Evolutionary conservation across 2,113 vertebrate species (phyloP), one percentile per base, ranked within the genome.

Genomic region (Nestor notabilis): DNA sequence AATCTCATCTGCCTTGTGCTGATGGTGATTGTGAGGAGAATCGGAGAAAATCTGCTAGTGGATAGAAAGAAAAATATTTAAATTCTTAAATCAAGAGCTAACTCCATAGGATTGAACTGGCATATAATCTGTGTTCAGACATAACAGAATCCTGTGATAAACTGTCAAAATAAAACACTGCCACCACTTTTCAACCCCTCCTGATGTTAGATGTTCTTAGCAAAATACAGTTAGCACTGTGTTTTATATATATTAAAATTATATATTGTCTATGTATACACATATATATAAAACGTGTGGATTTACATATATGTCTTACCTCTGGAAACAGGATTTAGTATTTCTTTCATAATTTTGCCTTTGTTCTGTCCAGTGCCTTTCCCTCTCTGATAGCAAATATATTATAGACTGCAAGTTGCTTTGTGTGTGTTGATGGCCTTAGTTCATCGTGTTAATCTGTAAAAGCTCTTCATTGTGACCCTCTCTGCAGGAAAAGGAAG

Each of bases 371-470:
- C 46, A 20, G 14, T 50, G 37, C 27, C 39, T 84, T 90, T 64
- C 28, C 33, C 14, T 37, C 33, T 89, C 83, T 61, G 50, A n/a
- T 2, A 3, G 9, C 1, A 2, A 24, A 18, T 15, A 13, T 46
- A 61, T 87, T 80, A 12, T n/a, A 19, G 46, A 29, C 72, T 37
- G 5, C 55, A 47, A 64, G 47, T 55, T 92, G 76, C 35, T 88
- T 25, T 72, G 1, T 61, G 17, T 56, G 14, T 56, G 31, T 63
- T 65, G 31, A n/a, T 87, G 76, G 33, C 56, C 72, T 76, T 66
- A 84, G 47, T 87, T 93, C 37, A 8, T 56, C 44, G 37, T 79
- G 72, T 82, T 95, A 89, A 87, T 93, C 92, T 92, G 43, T 64
- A 68, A 78, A 92, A 89, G 72, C 93, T 94, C 60, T 82, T 52